Evolutionary conservation across 2,797 vertebrate genomes (phyloP).

Genomic region (Vireo griseus): DNA sequence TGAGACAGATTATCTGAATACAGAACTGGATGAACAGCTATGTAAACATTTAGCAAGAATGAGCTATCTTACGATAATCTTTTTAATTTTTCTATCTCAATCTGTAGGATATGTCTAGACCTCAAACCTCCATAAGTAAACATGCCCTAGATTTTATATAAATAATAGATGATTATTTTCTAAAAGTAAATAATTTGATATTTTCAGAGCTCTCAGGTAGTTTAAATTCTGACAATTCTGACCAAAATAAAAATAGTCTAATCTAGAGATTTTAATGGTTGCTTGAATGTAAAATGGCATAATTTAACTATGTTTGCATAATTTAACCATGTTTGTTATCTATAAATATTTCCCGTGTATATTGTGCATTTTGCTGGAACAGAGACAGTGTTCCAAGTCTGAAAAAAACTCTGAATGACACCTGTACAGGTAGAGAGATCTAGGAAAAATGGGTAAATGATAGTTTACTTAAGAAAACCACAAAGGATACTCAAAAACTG

Average conservation of each 20-base stretch:
- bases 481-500: not conserved
- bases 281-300: not conserved
- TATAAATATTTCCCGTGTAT: not conserved
- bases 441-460: not conserved
- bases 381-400: not conserved
- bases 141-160: conserved; percentile 8
- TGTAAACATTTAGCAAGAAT: not conserved
- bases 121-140: not conserved
- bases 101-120: not conserved
- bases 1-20: not conserved
- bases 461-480: not conserved
- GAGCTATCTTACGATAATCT: not conserved
- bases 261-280: not conserved
- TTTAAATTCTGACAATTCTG: not conserved
- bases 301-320: not conserved
- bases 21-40: not conserved
- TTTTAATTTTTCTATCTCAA: not conserved
- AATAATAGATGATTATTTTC: conserved; percentile 32
- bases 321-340: not conserved
- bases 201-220: not conserved
- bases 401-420: not conserved
- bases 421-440: not conserved
- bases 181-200: not conserved
- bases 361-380: not conserved
- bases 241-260: not conserved